Conservation (phyloP, 2,113 vertebrate species). For the Rhinichthys klamathensis region DNA sequence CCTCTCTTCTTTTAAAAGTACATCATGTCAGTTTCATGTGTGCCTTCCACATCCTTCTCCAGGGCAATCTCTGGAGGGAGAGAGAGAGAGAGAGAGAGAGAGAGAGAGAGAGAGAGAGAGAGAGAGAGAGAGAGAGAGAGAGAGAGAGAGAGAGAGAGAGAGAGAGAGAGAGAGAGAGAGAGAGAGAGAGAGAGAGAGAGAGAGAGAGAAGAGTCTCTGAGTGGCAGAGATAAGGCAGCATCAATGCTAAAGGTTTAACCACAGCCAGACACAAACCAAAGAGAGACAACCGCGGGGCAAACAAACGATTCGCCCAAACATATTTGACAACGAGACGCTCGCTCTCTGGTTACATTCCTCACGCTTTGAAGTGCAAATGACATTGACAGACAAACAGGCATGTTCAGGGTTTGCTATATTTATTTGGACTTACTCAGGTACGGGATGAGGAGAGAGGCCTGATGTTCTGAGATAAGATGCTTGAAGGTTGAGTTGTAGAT, state of each 20-base stretch:
- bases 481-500: conserved; percentile 37
- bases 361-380: conserved; percentile 57
- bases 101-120: too few species aligned
- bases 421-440: background rate
- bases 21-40: conserved; percentile 24
- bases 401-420: conserved; percentile 38
- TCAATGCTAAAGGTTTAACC: conserved; percentile 50
- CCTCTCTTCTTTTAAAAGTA: background rate
- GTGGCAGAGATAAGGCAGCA: conserved; percentile 54
- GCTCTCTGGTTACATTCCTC: conserved; percentile 43
- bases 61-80: conserved; percentile 42
- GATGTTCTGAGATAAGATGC: conserved; percentile 46
- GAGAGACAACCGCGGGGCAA: background rate
- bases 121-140: background rate
- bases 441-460: background rate
- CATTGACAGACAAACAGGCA: conserved; percentile 37
- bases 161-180: conserved; percentile 42
- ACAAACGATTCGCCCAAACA: conserved; percentile 1
- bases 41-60: conserved; percentile 32
- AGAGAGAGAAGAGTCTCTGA: conserved; percentile 40
- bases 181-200: conserved; percentile 18
- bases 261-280: conserved; percentile 10
- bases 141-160: conserved; percentile 39
- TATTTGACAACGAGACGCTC: conserved; percentile 43
- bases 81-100: conserved; percentile 21